Percentiles rank a stretch among this genome's conserved stretches.
Conservation (phyloP, 1,140 invertebrate species). For the Lordiphosa stackelbergi region DNA sequence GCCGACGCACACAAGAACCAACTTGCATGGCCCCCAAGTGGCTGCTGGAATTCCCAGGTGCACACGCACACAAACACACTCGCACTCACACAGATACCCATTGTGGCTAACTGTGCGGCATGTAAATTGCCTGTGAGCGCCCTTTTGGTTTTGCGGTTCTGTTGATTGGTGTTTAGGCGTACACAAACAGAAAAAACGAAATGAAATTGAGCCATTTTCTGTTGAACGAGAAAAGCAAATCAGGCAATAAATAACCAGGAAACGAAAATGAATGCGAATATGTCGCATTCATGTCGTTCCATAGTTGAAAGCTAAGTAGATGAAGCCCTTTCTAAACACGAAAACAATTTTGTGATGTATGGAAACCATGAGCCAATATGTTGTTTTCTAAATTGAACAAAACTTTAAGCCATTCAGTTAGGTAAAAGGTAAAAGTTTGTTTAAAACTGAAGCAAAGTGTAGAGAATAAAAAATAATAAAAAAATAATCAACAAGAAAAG, state of each 20-base stretch:
- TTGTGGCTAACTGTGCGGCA: constrained; percentile 41
- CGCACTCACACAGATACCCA: constrained; percentile 27
- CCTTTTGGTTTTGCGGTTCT: constrained; percentile 41
- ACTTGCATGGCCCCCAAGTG: constrained; percentile 36
- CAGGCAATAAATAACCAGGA: constrained; percentile 49
- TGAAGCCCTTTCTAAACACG: constrained; percentile 3
- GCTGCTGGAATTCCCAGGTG: constrained; percentile 35
- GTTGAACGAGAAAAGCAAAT: constrained; percentile 30
- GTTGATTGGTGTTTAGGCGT: constrained; percentile 44
- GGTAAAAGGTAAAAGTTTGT: too few relatives aligned
- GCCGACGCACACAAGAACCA: constrained; percentile 49
- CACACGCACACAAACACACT: constrained; percentile 24
- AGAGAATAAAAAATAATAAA: too few relatives aligned
- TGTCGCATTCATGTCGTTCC: constrained; percentile 1
- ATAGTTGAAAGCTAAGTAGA: constrained; percentile 8
- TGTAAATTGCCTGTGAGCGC: constrained; percentile 60
- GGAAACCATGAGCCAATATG: too few relatives aligned
- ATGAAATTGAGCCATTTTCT: constrained; percentile 56
- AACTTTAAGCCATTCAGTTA: too few relatives aligned
- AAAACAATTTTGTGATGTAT: too few relatives aligned
- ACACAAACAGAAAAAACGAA: constrained; percentile 16
- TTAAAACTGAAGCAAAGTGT: too few relatives aligned
- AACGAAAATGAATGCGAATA: constrained; percentile 36
- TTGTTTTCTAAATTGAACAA: too few relatives aligned
- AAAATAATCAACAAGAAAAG: too few relatives aligned